phyloP scores from a whole-genome alignment of 1,140 invertebrate genomes.

The Fragariocoptes setiger region DNA sequence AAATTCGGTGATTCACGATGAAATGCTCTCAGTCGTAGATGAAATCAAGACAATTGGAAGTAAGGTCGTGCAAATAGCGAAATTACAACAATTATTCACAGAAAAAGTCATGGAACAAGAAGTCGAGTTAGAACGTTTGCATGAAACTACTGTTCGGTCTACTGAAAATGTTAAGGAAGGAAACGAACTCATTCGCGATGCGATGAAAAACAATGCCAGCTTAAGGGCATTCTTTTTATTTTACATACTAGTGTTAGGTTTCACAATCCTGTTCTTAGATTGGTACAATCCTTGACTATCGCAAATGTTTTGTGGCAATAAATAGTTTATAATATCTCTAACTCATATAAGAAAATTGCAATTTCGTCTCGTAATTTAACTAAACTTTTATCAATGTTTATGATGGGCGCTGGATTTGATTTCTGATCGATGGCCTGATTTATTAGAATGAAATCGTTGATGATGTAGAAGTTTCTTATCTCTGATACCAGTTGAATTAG shows the following conservation, averaged over 20 bases:
- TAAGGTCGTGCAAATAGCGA: constrained; percentile 75
- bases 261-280: constrained; percentile 73
- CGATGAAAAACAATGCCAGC: constrained; percentile 79
- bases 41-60: constrained; percentile 42
- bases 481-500: constrained; percentile 82
- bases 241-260: constrained; percentile 76
- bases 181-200: constrained; percentile 65
- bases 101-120: constrained; percentile 88
- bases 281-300: constrained; percentile 97
- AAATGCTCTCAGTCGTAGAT: constrained; percentile 37
- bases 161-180: constrained; percentile 83
- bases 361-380: constrained; percentile 71
- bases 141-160: constrained; percentile 48
- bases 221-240: constrained; percentile 74
- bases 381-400: constrained; percentile 50
- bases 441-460: constrained; percentile 84
- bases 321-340: too few relatives aligned
- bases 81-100: constrained; percentile 79
- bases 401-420: constrained; percentile 4
- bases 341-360: constrained; percentile 67
- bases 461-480: constrained; percentile 76
- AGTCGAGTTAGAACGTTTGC: constrained; percentile 57
- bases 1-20: constrained; percentile 24
- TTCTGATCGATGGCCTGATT: constrained; percentile 76
- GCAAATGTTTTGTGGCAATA: too few relatives aligned